Evolutionary conservation across 2,888 invertebrate species (phyloP).

Genomic region (Tridacna gigas): DNA sequence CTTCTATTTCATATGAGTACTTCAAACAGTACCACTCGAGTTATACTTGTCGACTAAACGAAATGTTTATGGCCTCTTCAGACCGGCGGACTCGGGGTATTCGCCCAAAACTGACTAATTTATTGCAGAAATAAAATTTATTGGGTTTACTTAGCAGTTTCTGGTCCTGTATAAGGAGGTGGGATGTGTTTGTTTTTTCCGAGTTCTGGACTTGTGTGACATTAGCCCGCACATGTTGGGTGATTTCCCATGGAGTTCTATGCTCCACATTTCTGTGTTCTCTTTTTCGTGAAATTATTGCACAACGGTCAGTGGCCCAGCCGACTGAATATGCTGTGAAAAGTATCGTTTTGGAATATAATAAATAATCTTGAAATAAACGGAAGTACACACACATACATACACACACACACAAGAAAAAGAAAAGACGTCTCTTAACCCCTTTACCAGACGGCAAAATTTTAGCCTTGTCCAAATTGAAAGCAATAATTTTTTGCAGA

Average conservation of each 20-base stretch:
- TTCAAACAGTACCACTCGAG: slow-evolving; percentile 19
- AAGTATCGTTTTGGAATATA: too few relatives aligned
- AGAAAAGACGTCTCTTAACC: too few relatives aligned
- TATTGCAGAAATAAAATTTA: slow-evolving; percentile 68
- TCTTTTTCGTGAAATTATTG: too few relatives aligned
- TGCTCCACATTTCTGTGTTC: too few relatives aligned
- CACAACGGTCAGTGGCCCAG: too few relatives aligned
- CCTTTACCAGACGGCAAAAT: too few relatives aligned
- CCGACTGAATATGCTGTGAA: too few relatives aligned
- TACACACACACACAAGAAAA: too few relatives aligned
- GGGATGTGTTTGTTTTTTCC: not conserved
- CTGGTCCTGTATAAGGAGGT: slow-evolving; percentile 17
- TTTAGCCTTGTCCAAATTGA: too few relatives aligned
- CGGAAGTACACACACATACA: too few relatives aligned
- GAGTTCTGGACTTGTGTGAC: not conserved
- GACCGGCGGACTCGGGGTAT: slow-evolving; percentile 22
- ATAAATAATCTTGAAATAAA: too few relatives aligned
- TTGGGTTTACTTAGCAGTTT: slow-evolving; percentile 51
- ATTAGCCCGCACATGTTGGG: not conserved
- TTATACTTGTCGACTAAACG: slow-evolving; percentile 18
- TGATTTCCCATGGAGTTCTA: not conserved
- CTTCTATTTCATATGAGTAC: not conserved
- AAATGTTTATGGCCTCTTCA: slow-evolving; percentile 53
- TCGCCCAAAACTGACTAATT: slow-evolving; percentile 62
- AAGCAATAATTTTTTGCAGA: too few relatives aligned